phyloP scores from a whole-genome alignment of 30 jellyfish, hydroid and myxozoan genomes.

The Pelagia noctiluca region DNA sequence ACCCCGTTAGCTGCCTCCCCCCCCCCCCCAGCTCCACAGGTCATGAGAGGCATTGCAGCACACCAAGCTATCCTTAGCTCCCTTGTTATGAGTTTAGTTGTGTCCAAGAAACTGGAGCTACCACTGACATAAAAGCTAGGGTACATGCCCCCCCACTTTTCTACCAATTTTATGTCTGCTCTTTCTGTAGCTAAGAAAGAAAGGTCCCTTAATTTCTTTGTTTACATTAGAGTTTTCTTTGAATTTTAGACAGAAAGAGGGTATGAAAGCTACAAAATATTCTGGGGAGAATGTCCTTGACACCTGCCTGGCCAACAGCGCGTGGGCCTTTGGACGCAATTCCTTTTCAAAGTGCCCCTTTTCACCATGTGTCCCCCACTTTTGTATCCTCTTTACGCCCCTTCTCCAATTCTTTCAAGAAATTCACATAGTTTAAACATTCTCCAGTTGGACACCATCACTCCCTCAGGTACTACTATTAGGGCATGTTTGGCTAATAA shows the following conservation, averaged over 20 bases:
- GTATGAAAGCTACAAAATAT: background rate
- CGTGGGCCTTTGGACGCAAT: background rate
- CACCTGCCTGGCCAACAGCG: background rate
- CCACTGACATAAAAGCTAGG: too few relatives aligned
- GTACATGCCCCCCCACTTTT: too few relatives aligned
- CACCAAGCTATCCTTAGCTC: background rate
- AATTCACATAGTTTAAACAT: background rate
- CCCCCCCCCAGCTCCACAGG: too few relatives aligned
- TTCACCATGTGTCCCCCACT: background rate
- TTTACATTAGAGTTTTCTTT: too few relatives aligned
- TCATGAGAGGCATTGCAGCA: slow-evolving; percentile 1
- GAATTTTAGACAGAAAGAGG: background rate
- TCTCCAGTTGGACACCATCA: too few relatives aligned
- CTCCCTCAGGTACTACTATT: too few relatives aligned
- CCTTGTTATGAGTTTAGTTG: background rate
- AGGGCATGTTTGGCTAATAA: background rate
- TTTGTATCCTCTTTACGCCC: background rate
- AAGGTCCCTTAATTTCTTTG: too few relatives aligned
- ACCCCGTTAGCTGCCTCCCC: too few relatives aligned
- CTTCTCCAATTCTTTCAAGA: background rate
- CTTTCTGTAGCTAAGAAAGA: too few relatives aligned
- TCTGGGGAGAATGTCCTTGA: background rate
- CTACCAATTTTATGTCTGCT: too few relatives aligned
- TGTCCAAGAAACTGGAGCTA: background rate
- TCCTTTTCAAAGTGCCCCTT: background rate